Evolutionary conservation across 2,113 vertebrate species (phyloP).

Genomic region (Melanerpes formicivorus): DNA sequence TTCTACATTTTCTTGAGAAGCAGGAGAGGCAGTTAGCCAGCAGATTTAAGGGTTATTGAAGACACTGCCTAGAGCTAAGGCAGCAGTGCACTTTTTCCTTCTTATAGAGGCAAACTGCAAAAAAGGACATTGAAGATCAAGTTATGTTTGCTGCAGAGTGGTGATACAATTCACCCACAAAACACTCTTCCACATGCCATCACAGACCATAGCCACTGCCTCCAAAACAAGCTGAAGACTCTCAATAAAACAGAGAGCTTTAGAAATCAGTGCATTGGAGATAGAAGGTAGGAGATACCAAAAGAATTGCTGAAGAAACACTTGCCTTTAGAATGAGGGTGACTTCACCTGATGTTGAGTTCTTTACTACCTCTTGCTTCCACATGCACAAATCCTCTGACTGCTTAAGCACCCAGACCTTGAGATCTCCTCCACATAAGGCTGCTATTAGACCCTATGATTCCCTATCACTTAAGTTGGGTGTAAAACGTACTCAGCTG

Average conservation of each 20-base stretch:
- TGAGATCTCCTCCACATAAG: not conserved
- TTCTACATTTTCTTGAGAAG: not conserved
- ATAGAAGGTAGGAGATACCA: not conserved
- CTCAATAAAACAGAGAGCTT: not conserved
- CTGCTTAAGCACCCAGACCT: not conserved
- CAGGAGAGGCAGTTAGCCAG: not conserved
- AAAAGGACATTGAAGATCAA: not conserved
- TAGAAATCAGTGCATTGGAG: not conserved
- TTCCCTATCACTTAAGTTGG: not conserved
- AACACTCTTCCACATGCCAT: not conserved
- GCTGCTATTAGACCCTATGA: not conserved
- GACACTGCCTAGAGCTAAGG: not conserved
- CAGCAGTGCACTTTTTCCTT: not conserved
- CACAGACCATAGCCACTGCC: accelerated
- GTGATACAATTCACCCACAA: not conserved
- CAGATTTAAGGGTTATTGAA: not conserved
- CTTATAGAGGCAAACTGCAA: not conserved
- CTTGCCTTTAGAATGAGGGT: not conserved
- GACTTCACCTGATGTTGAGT: not conserved
- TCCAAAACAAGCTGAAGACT: not conserved
- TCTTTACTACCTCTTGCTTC: not conserved
- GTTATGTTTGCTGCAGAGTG: not conserved
- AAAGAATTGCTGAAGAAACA: not conserved
- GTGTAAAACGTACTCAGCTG: not conserved
- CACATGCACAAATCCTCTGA: not conserved